These are phyloP conservation scores for Brachyptera risi DNA, from an alignment of 2,888 invertebrate species.

Conservation along the genomic window DNA sequence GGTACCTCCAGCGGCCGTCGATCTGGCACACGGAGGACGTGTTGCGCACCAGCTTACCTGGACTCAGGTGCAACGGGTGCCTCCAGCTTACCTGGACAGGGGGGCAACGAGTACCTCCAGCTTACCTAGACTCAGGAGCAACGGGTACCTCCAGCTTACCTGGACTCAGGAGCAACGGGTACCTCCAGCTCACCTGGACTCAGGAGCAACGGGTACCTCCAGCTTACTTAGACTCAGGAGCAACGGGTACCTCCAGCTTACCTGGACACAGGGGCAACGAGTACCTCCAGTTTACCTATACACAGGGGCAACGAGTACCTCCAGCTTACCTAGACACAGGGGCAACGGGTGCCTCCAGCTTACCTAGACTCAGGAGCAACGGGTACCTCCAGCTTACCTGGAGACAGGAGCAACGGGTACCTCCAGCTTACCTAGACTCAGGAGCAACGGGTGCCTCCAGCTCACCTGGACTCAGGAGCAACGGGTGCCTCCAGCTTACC, in stretches of 20 bases:
- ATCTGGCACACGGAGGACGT: constrained; percentile 89
- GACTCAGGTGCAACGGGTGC: too few species aligned
- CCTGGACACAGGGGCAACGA: too few species aligned
- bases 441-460: constrained; percentile 91
- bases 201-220: too few species aligned
- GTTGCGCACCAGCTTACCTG: constrained; percentile 80
- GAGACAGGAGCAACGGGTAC: too few species aligned
- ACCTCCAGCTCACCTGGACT: too few species aligned
- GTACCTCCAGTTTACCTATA: constrained; percentile 72
- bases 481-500: too few species aligned
- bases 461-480: too few species aligned
- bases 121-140: too few species aligned
- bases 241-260: constrained; percentile 89
- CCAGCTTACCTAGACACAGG: too few species aligned
- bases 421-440: constrained; percentile 82
- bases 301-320: constrained; percentile 89
- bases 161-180: constrained; percentile 85
- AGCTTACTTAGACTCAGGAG: constrained; percentile 86
- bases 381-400: constrained; percentile 95
- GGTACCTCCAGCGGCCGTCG: constrained; percentile 93
- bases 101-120: constrained; percentile 91
- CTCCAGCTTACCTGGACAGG: constrained; percentile 82
- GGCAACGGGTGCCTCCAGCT: too few species aligned
- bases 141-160: too few species aligned
- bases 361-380: constrained; percentile 84